Evolutionary conservation across 2,113 vertebrate species (phyloP).

Genomic region (Tinamus guttatus): DNA sequence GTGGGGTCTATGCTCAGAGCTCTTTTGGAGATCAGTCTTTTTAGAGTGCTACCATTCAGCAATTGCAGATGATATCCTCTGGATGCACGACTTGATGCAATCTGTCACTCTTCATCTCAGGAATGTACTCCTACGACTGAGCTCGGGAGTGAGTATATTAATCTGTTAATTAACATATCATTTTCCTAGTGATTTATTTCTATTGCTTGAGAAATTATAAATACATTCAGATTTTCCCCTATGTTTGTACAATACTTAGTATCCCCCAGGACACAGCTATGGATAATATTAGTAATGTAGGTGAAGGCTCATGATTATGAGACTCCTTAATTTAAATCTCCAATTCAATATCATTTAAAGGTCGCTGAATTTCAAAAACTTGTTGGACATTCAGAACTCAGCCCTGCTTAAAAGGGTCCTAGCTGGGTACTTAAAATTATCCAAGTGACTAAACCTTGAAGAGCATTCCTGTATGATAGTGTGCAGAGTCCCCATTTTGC

Average conservation of each 20-base stretch:
- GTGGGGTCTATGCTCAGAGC: neutral
- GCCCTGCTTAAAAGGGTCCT: neutral
- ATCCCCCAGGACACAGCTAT: neutral
- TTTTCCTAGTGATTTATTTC: neutral
- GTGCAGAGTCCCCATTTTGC: neutral
- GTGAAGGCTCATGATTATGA: neutral
- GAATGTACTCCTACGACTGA: neutral
- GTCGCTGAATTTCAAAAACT: neutral
- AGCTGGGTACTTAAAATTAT: neutral
- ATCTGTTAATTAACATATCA: neutral
- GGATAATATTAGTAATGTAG: neutral
- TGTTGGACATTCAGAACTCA: neutral
- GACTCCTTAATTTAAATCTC: neutral
- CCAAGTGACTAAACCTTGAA: neutral
- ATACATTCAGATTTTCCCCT: neutral
- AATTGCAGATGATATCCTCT: neutral
- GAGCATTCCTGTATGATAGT: neutral
- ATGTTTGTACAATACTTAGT: neutral
- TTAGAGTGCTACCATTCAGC: neutral
- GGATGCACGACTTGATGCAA: neutral
- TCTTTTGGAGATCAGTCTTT: neutral
- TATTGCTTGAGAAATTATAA: neutral
- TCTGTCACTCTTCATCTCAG: neutral
- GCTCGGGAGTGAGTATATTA: neutral
- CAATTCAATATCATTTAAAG: neutral